Percentiles rank a stretch among this genome's conserved stretches.
These are phyloP conservation scores for Cathartes aura DNA, from an alignment of 2,113 vertebrate genomes.

Conservation along the genomic window DNA sequence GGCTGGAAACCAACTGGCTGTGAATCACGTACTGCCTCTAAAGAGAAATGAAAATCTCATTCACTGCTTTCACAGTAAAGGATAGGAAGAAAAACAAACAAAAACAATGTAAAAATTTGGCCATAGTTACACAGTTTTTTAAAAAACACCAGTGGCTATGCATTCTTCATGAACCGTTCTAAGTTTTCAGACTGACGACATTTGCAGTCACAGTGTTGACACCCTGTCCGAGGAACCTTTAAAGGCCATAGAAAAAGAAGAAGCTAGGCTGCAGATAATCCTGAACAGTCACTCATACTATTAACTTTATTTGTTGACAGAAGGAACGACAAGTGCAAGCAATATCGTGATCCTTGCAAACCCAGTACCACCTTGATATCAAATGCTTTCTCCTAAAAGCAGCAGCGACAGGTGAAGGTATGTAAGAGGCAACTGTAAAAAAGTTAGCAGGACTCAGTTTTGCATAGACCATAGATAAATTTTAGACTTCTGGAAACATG, in stretches of 20 bases:
- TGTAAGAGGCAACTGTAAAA: not conserved
- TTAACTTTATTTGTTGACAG: not conserved
- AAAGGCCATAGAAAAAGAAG: not conserved
- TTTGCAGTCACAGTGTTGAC: not conserved
- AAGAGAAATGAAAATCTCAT: not conserved
- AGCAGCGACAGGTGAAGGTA: accelerated
- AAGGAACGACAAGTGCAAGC: not conserved
- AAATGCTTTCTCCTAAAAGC: not conserved
- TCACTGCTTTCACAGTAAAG: not conserved
- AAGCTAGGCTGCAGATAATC: not conserved
- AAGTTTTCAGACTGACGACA: not conserved
- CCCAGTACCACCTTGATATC: not conserved
- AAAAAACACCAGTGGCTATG: accelerated
- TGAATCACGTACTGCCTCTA: not conserved
- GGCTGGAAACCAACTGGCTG: not conserved
- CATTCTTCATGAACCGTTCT: not conserved
- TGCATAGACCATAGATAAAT: not conserved
- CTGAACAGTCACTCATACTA: not conserved
- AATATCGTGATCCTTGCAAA: not conserved
- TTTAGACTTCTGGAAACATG: not conserved
- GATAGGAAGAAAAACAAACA: not conserved
- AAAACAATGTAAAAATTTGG: not conserved
- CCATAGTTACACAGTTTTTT: not conserved
- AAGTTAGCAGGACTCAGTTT: not conserved
- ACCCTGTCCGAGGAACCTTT: not conserved